Evolutionary conservation across 2,113 vertebrate genomes (phyloP).

Genomic region (Saimiri boliviensis): DNA sequence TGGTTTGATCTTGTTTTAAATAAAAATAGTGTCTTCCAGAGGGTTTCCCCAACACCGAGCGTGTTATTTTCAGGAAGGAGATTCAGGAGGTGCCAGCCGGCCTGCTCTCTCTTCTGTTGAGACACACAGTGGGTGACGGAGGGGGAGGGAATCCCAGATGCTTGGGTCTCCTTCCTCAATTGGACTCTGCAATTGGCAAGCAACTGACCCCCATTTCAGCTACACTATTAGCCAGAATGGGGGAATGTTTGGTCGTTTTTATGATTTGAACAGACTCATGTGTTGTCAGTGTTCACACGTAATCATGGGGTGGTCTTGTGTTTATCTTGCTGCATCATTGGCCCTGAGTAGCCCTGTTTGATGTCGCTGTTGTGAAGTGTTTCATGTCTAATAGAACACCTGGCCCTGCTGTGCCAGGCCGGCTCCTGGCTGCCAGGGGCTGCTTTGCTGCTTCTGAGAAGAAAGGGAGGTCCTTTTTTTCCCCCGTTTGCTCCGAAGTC

Average conservation of each 20-base stretch:
- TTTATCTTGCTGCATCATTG: no score
- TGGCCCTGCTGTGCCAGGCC: not conserved
- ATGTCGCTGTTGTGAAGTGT: not conserved
- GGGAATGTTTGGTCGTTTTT: not conserved
- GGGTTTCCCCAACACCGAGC: no score
- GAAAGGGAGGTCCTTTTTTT: not conserved
- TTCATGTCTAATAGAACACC: not conserved
- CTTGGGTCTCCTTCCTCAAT: no score
- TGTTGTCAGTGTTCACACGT: not conserved
- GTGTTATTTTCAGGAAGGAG: no score
- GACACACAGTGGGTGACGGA: no score
- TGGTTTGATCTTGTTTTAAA: no score
- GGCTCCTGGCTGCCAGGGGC: not conserved
- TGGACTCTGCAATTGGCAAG: no score
- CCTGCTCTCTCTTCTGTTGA: no score
- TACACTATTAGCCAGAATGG: not conserved
- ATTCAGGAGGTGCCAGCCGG: no score
- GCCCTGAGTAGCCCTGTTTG: not conserved
- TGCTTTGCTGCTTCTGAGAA: not conserved
- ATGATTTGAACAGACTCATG: not conserved
- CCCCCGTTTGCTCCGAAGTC: not conserved
- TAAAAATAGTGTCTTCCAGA: no score
- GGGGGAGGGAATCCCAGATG: no score
- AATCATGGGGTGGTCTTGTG: not conserved
- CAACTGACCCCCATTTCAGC: no score